Base-by-base conservation (phyloP, 2,113 vertebrate genomes). In the Leptosomus discolor region DNA sequence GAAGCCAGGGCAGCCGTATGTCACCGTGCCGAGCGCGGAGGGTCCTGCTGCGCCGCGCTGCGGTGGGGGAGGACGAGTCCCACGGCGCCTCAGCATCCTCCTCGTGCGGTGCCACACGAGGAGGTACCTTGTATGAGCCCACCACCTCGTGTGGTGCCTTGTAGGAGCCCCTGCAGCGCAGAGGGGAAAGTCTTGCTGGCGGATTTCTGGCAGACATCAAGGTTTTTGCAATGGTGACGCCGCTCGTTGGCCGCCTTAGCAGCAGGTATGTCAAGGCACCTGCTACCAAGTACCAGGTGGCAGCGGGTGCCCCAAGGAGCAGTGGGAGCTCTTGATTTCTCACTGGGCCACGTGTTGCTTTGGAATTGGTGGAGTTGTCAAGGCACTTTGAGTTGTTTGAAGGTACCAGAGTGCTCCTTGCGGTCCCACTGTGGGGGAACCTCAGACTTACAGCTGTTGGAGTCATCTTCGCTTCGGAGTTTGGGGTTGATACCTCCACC, bases 41-140 rank as follows among this genome's bases (percentile, higher is more conserved):
- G 63, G 86, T n/a, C 92, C 83, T 60, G 79, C 74, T 4, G 19
- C 26, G 92, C 74, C 5, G 19, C 26, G 92, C 43, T 57, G 69
- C 17, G 6, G 2, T 37, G 81, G 37, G 37, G 73, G 32, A 89
- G 71, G 54, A 61, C 0, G 3, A 53, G 79, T 73, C 79, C 86
- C 75, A 13, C 48, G 5, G 53, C 16, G 30, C 61, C 70, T 32
- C 13, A 68, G 67, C 63, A 21, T 60, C 71, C 83, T 89, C 86
- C 76, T 73, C 0, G 0, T 29, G 48, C 5, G 3, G 26, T 65
- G 45, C 67, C 63, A 8, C 1, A 4, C 9, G 6, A 57, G 36
- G 71, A 24, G 41, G 57, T 0, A 0, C n/a, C n/a, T n/a, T n/a
- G n/a, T n/a, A n/a, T n/a, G 50, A 57, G 17, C 61, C 78, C 78